These are phyloP conservation scores for Melinopterus prodromus DNA, from an alignment of 2,888 invertebrate genomes.

Conservation along the genomic window DNA sequence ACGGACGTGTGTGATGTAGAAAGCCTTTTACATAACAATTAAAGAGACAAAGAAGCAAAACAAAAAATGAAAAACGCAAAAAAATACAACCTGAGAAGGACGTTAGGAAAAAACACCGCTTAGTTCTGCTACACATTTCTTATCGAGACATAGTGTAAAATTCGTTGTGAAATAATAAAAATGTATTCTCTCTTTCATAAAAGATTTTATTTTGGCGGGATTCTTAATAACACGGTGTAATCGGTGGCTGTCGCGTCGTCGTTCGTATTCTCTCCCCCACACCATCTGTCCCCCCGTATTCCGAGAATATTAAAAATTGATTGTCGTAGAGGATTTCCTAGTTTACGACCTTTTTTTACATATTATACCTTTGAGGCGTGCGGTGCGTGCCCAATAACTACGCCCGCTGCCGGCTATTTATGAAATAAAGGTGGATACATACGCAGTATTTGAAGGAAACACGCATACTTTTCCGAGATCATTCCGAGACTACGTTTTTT, in stretches of 20 bases:
- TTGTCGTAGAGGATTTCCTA: conserved; percentile 4
- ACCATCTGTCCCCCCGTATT: neutral
- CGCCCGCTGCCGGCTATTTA: neutral
- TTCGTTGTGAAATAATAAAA: conserved; percentile 4
- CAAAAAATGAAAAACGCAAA: conserved; percentile 7
- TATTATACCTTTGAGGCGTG: neutral
- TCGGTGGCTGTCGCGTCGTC: conserved; percentile 4
- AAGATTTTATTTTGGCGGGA: conserved; percentile 4
- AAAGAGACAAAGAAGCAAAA: conserved; percentile 9
- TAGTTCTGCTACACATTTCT: neutral
- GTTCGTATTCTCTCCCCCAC: neutral
- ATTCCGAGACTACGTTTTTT: conserved; percentile 4
- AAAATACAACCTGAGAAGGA: conserved; percentile 9
- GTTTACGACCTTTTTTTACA: neutral
- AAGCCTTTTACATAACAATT: conserved; percentile 18
- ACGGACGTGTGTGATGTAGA: conserved; percentile 8
- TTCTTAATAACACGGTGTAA: neutral
- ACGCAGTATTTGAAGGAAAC: conserved; percentile 4
- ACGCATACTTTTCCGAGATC: conserved; percentile 4
- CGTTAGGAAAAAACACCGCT: conserved; percentile 11
- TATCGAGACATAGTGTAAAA: conserved; percentile 4
- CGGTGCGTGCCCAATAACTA: conserved; percentile 4
- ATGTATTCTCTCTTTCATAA: neutral
- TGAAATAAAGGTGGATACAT: neutral
- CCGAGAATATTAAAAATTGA: neutral